These are phyloP conservation scores for Oscheius sp. DNA, from an alignment of 2,888 invertebrate genomes.

Conservation along the genomic window DNA sequence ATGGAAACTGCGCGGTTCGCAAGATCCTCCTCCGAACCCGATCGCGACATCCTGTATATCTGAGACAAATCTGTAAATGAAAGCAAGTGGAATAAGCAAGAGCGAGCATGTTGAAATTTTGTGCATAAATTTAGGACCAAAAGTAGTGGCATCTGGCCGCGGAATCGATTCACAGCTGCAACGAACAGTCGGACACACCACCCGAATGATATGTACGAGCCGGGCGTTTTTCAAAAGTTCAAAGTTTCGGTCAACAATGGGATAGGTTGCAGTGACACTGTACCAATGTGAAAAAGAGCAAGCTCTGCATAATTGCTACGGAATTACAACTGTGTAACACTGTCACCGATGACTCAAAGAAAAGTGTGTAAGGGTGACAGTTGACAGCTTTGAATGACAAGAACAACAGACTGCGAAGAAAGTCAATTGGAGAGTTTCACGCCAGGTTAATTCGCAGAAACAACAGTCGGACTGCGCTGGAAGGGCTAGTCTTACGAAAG, in stretches of 20 bases:
- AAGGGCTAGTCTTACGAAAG: background rate
- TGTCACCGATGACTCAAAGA: background rate
- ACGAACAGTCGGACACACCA: conserved; percentile 28
- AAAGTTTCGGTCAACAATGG: background rate
- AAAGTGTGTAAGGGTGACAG: background rate
- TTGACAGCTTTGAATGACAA: background rate
- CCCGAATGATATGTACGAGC: background rate
- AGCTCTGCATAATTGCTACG: no score
- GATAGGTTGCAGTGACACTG: background rate
- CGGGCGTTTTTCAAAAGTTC: background rate
- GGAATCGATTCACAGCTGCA: conserved; percentile 30
- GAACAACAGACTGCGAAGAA: no score
- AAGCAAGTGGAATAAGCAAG: background rate
- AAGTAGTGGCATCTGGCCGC: conserved; percentile 29
- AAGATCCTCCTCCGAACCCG: conserved; percentile 31
- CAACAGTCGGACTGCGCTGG: conserved; percentile 15
- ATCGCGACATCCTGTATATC: conserved; percentile 28
- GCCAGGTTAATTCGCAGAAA: conserved; percentile 16
- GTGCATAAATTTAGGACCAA: conserved; percentile 5
- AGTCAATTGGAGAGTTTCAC: no score
- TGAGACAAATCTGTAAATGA: background rate
- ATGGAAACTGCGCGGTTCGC: conserved; percentile 45
- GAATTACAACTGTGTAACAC: background rate
- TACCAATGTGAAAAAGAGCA: no score
- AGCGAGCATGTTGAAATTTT: background rate